A percentile compares a stretch with the other conserved stretches of the same genome.
These are phyloP conservation scores for Paramormyrops hopkinsi DNA, from an alignment of 2,797 vertebrate species.

Conservation along the genomic window DNA sequence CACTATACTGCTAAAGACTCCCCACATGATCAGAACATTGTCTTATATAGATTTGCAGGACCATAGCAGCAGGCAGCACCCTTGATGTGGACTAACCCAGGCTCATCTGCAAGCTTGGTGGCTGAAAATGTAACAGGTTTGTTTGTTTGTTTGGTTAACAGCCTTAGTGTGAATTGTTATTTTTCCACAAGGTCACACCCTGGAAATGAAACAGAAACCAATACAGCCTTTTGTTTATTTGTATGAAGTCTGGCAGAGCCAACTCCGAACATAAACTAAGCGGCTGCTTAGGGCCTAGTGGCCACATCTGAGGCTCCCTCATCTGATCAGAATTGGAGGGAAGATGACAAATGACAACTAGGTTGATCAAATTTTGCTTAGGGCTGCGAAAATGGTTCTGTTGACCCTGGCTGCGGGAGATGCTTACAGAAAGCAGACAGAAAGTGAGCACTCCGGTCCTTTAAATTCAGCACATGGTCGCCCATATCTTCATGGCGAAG, in stretches of 20 bases:
- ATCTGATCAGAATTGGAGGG: not conserved
- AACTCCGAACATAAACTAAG: not conserved
- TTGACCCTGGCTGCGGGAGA: not conserved
- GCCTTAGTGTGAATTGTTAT: not conserved
- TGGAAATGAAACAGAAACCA: not conserved
- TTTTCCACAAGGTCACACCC: not conserved
- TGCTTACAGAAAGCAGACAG: not conserved
- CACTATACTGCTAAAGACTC: not conserved
- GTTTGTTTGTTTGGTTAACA: not conserved
- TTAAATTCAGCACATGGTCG: not conserved
- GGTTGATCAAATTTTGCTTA: not conserved
- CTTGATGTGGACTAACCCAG: not conserved
- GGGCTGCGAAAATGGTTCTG: not conserved
- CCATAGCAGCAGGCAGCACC: not conserved
- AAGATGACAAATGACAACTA: not conserved
- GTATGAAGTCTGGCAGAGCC: not conserved
- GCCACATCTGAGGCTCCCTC: not conserved
- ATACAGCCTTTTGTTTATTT: not conserved
- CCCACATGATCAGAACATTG: not conserved
- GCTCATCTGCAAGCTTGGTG: not conserved
- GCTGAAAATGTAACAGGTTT: not conserved
- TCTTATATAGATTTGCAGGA: not conserved
- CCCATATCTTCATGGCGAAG: not conserved
- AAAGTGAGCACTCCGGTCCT: not conserved
- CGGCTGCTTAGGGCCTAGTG: not conserved